phyloP scores from a whole-genome alignment of 2,113 vertebrate genomes.

The Phrynocephalus versicolor region DNA sequence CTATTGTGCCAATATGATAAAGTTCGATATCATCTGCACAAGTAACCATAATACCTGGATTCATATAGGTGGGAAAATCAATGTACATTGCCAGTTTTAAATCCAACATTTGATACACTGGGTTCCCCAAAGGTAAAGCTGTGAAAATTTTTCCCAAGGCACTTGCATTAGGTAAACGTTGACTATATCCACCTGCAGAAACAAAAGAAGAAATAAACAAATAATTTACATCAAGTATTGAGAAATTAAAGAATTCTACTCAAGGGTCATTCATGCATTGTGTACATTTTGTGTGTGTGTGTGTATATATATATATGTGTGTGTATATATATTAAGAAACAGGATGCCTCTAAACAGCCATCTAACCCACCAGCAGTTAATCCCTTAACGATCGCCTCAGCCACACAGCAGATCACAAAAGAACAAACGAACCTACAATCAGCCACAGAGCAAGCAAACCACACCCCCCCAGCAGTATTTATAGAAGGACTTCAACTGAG shows the following conservation, averaged over 20 bases:
- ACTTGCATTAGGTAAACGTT: conserved; percentile 90
- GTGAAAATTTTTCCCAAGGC: conserved; percentile 94
- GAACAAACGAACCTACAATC: too few species aligned
- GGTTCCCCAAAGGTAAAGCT: conserved; percentile 84
- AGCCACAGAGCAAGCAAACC: too few species aligned
- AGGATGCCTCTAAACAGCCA: too few species aligned
- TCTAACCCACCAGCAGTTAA: too few species aligned
- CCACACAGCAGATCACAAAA: too few species aligned
- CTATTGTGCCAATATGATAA: conserved; percentile 74
- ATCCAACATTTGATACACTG: conserved; percentile 92
- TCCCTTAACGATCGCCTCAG: too few species aligned
- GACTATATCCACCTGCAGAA: conserved; percentile 88
- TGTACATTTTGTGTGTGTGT: too few species aligned
- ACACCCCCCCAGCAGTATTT: too few species aligned
- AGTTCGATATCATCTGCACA: conserved; percentile 94
- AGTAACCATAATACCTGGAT: conserved; percentile 85
- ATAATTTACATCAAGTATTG: not conserved
- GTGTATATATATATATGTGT: too few species aligned
- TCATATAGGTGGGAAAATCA: conserved; percentile 89
- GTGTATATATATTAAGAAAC: too few species aligned
- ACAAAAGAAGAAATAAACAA: not conserved
- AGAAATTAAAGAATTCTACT: not conserved
- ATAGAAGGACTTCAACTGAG: too few species aligned
- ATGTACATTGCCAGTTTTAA: conserved; percentile 94
- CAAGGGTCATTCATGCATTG: not conserved